These are phyloP conservation scores for Operophtera brumata DNA, from an alignment of 2,888 invertebrate species.

Conservation along the genomic window DNA sequence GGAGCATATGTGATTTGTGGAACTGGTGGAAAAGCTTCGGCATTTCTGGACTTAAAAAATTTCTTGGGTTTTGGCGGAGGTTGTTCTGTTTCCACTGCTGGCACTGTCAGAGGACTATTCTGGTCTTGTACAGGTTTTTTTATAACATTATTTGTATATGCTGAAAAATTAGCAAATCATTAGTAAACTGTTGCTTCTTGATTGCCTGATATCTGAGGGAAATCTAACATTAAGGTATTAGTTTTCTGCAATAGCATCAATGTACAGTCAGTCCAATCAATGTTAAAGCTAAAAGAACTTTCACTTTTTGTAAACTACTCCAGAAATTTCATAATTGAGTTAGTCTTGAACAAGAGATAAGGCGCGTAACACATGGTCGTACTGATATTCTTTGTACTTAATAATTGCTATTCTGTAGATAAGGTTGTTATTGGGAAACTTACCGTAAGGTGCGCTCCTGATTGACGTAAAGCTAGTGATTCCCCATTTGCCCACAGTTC, in stretches of 20 bases:
- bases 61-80: conserved; percentile 89
- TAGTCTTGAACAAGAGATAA: conserved; percentile 2
- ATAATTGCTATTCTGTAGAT: not conserved
- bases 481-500: conserved; percentile 96
- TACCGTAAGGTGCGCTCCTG: conserved; percentile 88
- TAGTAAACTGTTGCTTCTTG: not conserved
- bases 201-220: not conserved
- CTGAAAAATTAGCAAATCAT: conserved; percentile 52
- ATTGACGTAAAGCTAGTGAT: conserved; percentile 96
- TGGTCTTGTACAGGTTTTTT: conserved; percentile 78
- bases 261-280: not conserved
- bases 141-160: conserved; percentile 62
- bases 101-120: conserved; percentile 77
- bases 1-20: conserved; percentile 78
- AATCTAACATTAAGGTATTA: not conserved
- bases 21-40: conserved; percentile 80
- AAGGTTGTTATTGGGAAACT: conserved; percentile 44
- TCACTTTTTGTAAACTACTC: conserved; percentile 17
- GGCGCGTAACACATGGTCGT: not conserved
- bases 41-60: conserved; percentile 93
- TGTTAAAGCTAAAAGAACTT: conserved; percentile 6
- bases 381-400: not conserved
- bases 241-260: not conserved
- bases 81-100: conserved; percentile 75
- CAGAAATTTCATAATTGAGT: not conserved